Base-by-base conservation (phyloP, 1,140 invertebrate genomes). In the Pemphigus obesinymphae region DNA sequence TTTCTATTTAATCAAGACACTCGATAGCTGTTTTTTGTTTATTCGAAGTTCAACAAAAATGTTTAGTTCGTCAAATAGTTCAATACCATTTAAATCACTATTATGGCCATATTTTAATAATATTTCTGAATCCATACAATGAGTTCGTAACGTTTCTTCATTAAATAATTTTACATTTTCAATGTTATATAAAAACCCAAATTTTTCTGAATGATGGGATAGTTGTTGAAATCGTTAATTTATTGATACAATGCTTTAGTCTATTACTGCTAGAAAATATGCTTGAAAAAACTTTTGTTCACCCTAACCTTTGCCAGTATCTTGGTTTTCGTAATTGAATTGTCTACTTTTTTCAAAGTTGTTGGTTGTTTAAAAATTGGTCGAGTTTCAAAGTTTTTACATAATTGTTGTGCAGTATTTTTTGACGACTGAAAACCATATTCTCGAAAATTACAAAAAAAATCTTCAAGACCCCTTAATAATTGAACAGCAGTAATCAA, bases 181-280 rank as follows among this genome's bases (percentile, higher is more conserved):
- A 61, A 61, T 61, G 17, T 63, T 63, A 63, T 63, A 34, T 63
- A 63, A 63, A 34, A 63, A 63, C 23, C 29, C 58, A 63, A 34
- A 58, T 2, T 63, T 31, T 63, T 63, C 58, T 63, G 29, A 63
- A 63, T 63, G 50, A n/a, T 63, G 61, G 23, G 29, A 63, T 34
- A 34, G 20, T 63, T 70, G 66, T 15, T 70, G 5, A 10, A 70
- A 70, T 0, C n/a, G 68, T 45, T 70, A 1, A 29, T 70, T 70
- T 26, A 70, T 70, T 70, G 68, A 70, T 68, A 70, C 34, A 29
- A 70, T 70, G 43, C 37, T 31, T 70, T 45, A 40, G 34, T 45
- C 68, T 26, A 70, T 23, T 8, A 70, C 40, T 26, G 68, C 3
- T 10, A 70, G 20, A 70, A 70, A 70, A 70, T 45, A 70, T 40